Evolutionary conservation across 37 sponge, comb jelly and placozoan genomes (phyloP), one percentile per base, ranked within the genome.

Genomic region (Eunapius fragilis): DNA sequence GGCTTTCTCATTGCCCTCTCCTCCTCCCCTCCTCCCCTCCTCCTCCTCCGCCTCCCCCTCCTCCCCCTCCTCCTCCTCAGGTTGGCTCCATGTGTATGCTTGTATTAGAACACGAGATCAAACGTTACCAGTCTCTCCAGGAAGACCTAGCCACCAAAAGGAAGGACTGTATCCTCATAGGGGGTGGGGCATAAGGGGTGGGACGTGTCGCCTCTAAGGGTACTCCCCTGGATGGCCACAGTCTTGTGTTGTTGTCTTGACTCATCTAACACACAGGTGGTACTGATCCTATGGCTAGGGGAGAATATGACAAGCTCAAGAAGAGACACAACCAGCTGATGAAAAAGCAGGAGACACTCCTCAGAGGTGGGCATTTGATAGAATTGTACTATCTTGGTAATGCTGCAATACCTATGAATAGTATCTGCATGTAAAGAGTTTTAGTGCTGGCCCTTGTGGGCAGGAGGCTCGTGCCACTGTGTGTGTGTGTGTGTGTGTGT

Each of bases 331-430:
- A 84, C 33, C 45, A 33, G 7, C 67, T 97, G 45, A 86, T 95
- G 27, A 87, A 87, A 81, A 97, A 95, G 79, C 98, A 98, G 76
- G 96, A 98, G 67, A 91, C 96, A 7, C 96, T 98, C 13, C 85
- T 98, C 24, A 77, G 96, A 84, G 95, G 95, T 94, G n/a, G 25
- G 25, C 35, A 72, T 0, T 25, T 11, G 17, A 58, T 19, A 11
- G 58, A 19, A 58, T 41, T 41, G 41, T 41, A 11, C 14, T 58
- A 58, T 58, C 14, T 1, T 17, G 14, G 22, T 58, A 1, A 19
- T 58, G 41, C 5, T 41, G 6, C 41, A 41, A 17, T 13, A 17
- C 22, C 7, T 58, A 58, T 58, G 58, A 58, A 58, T 58, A 58
- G 58, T 58, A 17, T 58, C 1, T 58, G 58, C 14, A 2, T 10